Conservation (phyloP, 2,888 invertebrate species). For the Hemaris fuciformis region DNA sequence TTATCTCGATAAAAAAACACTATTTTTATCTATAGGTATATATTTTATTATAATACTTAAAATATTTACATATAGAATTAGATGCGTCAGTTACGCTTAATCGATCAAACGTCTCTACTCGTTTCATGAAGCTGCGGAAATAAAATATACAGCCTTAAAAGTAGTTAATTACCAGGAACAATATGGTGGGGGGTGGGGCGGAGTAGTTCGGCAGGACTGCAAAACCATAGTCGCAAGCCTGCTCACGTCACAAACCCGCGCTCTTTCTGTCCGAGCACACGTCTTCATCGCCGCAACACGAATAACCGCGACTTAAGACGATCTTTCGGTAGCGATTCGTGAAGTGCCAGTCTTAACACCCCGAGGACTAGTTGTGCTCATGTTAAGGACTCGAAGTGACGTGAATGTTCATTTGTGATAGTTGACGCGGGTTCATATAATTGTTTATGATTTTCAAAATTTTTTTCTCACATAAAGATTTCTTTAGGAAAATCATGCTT, state of each 20-base stretch:
- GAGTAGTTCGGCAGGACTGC: slow-evolving; percentile 42
- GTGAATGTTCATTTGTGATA: slow-evolving; percentile 68
- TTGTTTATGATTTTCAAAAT: slow-evolving; percentile 48
- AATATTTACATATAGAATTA: no score
- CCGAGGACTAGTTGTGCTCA: slow-evolving; percentile 40
- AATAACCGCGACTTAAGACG: not conserved
- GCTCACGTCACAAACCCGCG: slow-evolving; percentile 46
- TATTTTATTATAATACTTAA: no score
- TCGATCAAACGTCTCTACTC: slow-evolving; percentile 9
- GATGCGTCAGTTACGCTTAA: not conserved
- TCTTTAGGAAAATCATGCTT: slow-evolving; percentile 42
- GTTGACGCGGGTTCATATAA: slow-evolving; percentile 53
- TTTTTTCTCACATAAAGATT: slow-evolving; percentile 16
- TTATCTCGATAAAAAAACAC: not conserved
- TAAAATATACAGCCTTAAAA: slow-evolving; percentile 47
- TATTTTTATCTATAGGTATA: no score
- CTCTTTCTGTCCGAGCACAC: slow-evolving; percentile 46
- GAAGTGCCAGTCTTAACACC: not conserved
- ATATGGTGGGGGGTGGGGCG: slow-evolving; percentile 58
- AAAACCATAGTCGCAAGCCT: slow-evolving; percentile 51
- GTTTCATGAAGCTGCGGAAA: slow-evolving; percentile 40
- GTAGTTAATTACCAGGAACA: slow-evolving; percentile 58
- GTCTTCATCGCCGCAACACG: slow-evolving; percentile 23
- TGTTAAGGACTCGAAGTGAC: slow-evolving; percentile 54
- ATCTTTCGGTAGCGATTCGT: not conserved